phyloP scores from a whole-genome alignment of 64 coral and sea anemone genomes.

The Stichodactyla mertensii region DNA sequence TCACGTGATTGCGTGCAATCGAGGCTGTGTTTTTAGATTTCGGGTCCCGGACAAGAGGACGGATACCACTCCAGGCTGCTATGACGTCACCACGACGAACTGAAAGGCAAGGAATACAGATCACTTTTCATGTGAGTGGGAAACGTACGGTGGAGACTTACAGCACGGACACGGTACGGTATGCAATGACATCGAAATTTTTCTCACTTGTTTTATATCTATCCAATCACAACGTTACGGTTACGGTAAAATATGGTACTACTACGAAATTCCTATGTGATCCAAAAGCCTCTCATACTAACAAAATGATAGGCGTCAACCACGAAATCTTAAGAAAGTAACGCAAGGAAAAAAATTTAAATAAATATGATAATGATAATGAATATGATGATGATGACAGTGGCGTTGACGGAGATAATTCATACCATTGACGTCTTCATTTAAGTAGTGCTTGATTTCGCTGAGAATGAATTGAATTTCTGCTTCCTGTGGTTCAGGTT shows the following conservation, averaged over 20 bases:
- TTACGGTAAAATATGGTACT: no score
- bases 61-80: slow-evolving; percentile 92
- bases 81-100: slow-evolving; percentile 85
- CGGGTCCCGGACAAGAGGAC: slow-evolving; percentile 81
- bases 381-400: no score
- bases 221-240: no score
- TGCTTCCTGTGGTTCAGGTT: slow-evolving; percentile 73
- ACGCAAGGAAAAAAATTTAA: background rate
- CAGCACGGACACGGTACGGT: no score
- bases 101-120: slow-evolving; percentile 10
- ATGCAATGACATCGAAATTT: no score
- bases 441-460: slow-evolving; percentile 93
- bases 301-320: no score
- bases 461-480: slow-evolving; percentile 97
- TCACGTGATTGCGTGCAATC: slow-evolving; percentile 92
- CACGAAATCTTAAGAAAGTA: no score
- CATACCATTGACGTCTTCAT: slow-evolving; percentile 74
- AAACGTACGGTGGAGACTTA: no score
- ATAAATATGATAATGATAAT: background rate
- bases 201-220: no score
- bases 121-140: no score
- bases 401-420: background rate
- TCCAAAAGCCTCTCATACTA: no score
- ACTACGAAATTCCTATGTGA: no score
- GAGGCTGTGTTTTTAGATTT: slow-evolving; percentile 91